Conservation (phyloP, 2,888 invertebrate genomes). For the Vandiemenella viatica region DNA sequence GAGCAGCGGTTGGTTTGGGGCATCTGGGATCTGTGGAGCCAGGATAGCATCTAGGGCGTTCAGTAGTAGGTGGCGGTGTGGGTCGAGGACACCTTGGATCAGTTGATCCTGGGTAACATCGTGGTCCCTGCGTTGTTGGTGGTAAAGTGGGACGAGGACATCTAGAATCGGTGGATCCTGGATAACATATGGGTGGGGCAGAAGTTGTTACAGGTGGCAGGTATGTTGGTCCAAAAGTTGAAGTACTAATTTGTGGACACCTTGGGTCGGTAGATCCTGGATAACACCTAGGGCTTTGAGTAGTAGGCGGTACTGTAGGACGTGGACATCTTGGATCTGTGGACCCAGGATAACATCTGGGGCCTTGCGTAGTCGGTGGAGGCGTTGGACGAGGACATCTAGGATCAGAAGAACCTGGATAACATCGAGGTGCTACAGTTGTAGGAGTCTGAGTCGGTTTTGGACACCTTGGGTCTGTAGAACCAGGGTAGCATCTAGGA, state of each 20-base stretch:
- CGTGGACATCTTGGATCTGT: constrained; percentile 12
- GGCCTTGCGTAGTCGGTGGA: constrained; percentile 15
- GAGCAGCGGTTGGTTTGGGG: constrained; percentile 16
- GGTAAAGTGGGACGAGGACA: constrained; percentile 18
- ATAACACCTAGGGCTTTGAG: not conserved
- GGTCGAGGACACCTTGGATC: constrained; percentile 18
- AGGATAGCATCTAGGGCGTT: constrained; percentile 23
- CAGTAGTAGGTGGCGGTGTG: constrained; percentile 18
- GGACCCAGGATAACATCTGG: constrained; percentile 15
- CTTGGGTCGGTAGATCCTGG: constrained; percentile 2
- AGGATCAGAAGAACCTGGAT: constrained; percentile 24
- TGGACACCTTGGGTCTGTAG: constrained; percentile 17
- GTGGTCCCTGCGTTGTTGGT: constrained; percentile 2
- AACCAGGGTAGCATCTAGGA: constrained; percentile 22
- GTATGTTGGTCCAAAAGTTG: constrained; percentile 22
- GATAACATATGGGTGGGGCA: constrained; percentile 18
- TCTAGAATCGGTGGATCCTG: constrained; percentile 16
- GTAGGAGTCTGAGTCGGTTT: not conserved
- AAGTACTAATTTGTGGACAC: too few species aligned
- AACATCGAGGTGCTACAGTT: constrained; percentile 20
- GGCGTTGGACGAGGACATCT: constrained; percentile 20
- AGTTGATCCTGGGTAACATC: constrained; percentile 12
- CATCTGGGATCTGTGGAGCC: constrained; percentile 21
- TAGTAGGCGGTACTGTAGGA: not conserved
- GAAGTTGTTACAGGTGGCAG: constrained; percentile 23